These are phyloP conservation scores for Latheticus oryzae DNA, from an alignment of 2,888 invertebrate species.

Conservation along the genomic window DNA sequence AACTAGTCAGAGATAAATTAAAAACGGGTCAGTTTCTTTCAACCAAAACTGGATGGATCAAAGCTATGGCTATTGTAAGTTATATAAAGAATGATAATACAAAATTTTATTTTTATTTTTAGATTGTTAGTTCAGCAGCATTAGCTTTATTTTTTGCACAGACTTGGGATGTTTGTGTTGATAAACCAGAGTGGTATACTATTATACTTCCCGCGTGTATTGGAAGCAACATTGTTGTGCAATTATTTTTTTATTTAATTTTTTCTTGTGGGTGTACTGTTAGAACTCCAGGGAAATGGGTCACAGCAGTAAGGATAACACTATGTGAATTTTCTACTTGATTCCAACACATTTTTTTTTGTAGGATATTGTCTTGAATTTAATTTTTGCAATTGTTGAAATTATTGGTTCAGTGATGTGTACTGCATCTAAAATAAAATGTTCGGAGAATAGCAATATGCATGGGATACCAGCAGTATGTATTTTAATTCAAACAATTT, in stretches of 20 bases:
- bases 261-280: slow-evolving; percentile 41
- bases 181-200: slow-evolving; percentile 37
- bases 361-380: slow-evolving; percentile 37
- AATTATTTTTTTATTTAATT: slow-evolving; percentile 37
- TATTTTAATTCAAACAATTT: background rate
- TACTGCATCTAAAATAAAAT: slow-evolving; percentile 4
- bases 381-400: slow-evolving; percentile 26
- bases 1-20: slow-evolving; percentile 52
- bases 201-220: slow-evolving; percentile 27
- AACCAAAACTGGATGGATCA: slow-evolving; percentile 52
- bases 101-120: no score
- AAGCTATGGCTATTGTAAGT: slow-evolving; percentile 53
- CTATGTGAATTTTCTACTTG: background rate
- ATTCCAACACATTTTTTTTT: slow-evolving; percentile 8
- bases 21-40: slow-evolving; percentile 52
- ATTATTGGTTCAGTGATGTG: slow-evolving; percentile 31
- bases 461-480: slow-evolving; percentile 38
- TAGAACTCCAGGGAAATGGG: slow-evolving; percentile 37
- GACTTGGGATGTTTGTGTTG: slow-evolving; percentile 18
- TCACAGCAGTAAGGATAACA: slow-evolving; percentile 29
- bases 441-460: slow-evolving; percentile 15
- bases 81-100: no score
- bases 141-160: slow-evolving; percentile 38
- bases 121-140: slow-evolving; percentile 35
- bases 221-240: slow-evolving; percentile 24